A percentile compares a stretch with the other conserved stretches of the same genome.
phyloP scores from a whole-genome alignment of 1,140 invertebrate genomes.

The Polyergus mexicanus region DNA sequence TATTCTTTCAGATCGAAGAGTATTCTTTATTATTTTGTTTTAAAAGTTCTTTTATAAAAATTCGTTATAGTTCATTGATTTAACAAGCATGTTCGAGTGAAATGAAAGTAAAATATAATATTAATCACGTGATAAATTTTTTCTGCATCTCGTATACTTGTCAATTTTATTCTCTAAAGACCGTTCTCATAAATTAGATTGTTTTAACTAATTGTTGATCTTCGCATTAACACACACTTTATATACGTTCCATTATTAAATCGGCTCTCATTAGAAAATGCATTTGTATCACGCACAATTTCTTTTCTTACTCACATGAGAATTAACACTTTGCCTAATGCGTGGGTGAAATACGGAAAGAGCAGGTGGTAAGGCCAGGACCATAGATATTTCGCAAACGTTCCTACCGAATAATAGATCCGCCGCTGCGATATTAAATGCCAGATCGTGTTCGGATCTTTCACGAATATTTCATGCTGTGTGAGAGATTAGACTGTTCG shows the following conservation, averaged over 20 bases:
- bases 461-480: conserved; percentile 39
- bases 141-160: not conserved
- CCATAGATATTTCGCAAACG: conserved; percentile 4
- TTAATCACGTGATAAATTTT: not conserved
- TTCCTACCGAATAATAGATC: conserved; percentile 38
- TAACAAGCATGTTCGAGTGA: not conserved
- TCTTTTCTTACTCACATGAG: not conserved
- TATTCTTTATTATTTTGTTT: not conserved
- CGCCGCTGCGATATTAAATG: conserved; percentile 17
- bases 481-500: conserved; percentile 27
- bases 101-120: not conserved
- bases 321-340: not conserved
- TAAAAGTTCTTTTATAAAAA: not conserved
- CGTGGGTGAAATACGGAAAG: conserved; percentile 40
- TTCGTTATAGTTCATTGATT: not conserved
- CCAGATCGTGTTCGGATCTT: not conserved
- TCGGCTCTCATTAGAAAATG: conserved; percentile 33
- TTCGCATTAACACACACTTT: not conserved
- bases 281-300: not conserved
- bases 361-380: conserved; percentile 4
- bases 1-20: not conserved
- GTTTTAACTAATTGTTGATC: conserved; percentile 28
- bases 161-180: conserved; percentile 5
- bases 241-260: conserved; percentile 8
- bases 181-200: conserved; percentile 6